Evolutionary conservation across 2,888 invertebrate genomes (phyloP), one percentile per base, ranked within the genome.

Genomic region (Microchrysa polita): DNA sequence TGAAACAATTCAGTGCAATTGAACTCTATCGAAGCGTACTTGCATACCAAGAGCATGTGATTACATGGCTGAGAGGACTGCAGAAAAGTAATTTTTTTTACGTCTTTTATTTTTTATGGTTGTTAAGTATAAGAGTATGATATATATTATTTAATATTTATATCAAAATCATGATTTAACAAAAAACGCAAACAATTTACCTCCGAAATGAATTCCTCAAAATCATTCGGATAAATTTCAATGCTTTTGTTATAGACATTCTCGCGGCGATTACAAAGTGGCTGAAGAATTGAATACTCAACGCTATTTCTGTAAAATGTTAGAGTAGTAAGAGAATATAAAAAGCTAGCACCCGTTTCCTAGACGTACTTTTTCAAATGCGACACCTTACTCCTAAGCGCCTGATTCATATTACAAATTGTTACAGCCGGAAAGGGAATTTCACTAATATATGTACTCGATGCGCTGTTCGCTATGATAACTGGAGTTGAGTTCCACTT

Each of bases 371-470:
- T 71, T 27, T 78, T 77, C 57, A 88, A 87, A 60, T 86, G 84
- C 76, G 86, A 84, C 1, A 89, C 91, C 74, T 89, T 90, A 23
- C 86, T 87, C 77, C 87, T 90, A 78, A 90, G 89, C 0, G 91
- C 93, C 81, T 92, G 91, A 82, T 94, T 95, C 83, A 93, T 91
- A 81, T 94, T 94, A 82, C 95, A 95, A 75, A 95, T 89, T 0
- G 94, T 94, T 1, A 95, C 86, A 0, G 94, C 92, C 0, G 95
- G 94, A 83, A 95, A 94, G 0, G 94, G 94, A 73, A 94, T 88
- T 73, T 89, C 86, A 2, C 87, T 86, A 0, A 94, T 86, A 0
- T 88, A 87, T 74, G 90, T 90, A 61, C 91, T 89, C 77, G 89
- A 88, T 0, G 94, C 91, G 80, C 91, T 93, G 74, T 94, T 88